Base-by-base conservation (phyloP, 2,888 invertebrate genomes). In the Teleiodes luculella region DNA sequence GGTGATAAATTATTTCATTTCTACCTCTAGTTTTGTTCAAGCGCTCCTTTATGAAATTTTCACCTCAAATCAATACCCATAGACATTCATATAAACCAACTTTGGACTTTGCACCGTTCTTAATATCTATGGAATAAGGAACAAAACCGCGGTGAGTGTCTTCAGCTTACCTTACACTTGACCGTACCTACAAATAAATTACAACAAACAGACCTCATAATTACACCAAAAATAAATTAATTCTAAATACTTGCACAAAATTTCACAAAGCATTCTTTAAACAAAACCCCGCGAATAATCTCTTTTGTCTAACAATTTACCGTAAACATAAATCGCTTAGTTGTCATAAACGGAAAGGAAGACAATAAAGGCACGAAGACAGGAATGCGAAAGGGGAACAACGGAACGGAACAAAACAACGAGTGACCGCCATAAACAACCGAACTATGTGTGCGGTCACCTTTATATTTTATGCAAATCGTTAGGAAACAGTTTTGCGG, bases 381-480 rank as follows among this genome's bases (percentile, higher is more conserved):
- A 78, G 86, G 86, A 86, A 88, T 86, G 86, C 77, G 68, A 75
- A 78, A 76, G 76, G 80, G 80, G 79, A 39, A 43, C 60, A 68
- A 48, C 48, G 35, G 31, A 30, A 79, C 78, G n/a, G n/a, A n/a
- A n/a, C 35, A 77, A 74, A 78, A 78, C 74, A 69, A 72, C 69
- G 73, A 66, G 75, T 84, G 86, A 86, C 88, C 88, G 88, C 83
- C 70, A 85, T 87, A 88, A 88, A 88, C 87, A 86, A 86, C 71
- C 69, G 65, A 85, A 86, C 86, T 87, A 85, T 88, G 83, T 74
- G 70, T 77, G 85, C 80, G 84, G 84, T 78, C 81, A 85, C 87
- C 88, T 87, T 89, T 88, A 87, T 88, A 88, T 88, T 84, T 88
- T 86, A 88, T 88, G 88, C 84, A 87, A 88, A 88, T 88, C 78